Conservation (phyloP, 2,797 vertebrate genomes). For the Rachycentron canadum region DNA sequence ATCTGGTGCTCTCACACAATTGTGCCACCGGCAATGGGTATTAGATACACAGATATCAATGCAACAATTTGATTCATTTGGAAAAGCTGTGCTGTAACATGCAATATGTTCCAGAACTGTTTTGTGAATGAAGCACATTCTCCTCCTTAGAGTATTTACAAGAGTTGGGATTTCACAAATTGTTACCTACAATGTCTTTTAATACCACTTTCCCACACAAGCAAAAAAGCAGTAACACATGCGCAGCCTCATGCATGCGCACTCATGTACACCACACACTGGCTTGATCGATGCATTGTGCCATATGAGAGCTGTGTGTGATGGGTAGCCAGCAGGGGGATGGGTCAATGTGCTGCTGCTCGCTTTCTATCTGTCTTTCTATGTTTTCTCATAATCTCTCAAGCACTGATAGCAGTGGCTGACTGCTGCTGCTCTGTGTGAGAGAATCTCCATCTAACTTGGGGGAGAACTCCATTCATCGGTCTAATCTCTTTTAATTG, state of each 20-base stretch:
- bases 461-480: constrained; percentile 38
- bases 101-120: background rate
- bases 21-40: background rate
- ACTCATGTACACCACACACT: constrained; percentile 41
- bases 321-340: constrained; percentile 75
- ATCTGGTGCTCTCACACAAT: constrained; percentile 4
- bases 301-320: constrained; percentile 70
- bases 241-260: background rate
- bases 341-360: constrained; percentile 70
- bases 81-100: background rate
- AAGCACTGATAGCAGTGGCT: constrained; percentile 43
- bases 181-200: background rate
- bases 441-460: constrained; percentile 45
- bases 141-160: background rate
- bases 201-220: constrained; percentile 17
- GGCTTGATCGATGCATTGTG: constrained; percentile 71
- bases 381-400: constrained; percentile 49
- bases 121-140: background rate
- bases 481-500: constrained; percentile 32
- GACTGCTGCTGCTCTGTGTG: constrained; percentile 28
- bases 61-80: background rate
- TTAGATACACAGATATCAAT: constrained; percentile 11
- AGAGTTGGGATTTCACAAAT: background rate
- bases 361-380: constrained; percentile 42
- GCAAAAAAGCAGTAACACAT: background rate